Evolutionary conservation across 2,888 invertebrate genomes (phyloP).

Genomic region (Chloromyia formosa): DNA sequence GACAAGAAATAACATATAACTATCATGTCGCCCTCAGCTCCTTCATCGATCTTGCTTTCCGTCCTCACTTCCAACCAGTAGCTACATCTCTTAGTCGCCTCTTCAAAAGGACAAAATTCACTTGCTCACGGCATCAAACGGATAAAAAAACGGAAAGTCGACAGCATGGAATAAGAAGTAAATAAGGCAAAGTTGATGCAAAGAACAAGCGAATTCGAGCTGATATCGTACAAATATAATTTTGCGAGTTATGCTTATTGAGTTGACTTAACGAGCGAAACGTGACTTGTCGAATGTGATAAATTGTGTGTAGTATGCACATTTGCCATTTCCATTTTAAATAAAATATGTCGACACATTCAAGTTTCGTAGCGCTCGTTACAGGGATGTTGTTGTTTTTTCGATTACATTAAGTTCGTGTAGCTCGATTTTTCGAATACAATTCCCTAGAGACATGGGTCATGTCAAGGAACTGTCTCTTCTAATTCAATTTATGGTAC

Average conservation of each 20-base stretch:
- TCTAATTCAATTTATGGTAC: background rate
- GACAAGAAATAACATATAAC: background rate
- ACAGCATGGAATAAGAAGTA: background rate
- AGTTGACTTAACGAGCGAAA: conserved; percentile 47
- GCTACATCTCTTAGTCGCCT: background rate
- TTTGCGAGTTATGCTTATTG: conserved; percentile 46
- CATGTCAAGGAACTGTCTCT: background rate
- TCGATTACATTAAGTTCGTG: too few relatives aligned
- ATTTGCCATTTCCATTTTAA: conserved; percentile 29
- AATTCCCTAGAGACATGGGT: background rate
- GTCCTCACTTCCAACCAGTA: background rate
- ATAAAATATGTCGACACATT: conserved; percentile 16
- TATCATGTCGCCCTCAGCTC: background rate
- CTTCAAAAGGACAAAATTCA: conserved; percentile 5
- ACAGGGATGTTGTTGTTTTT: background rate
- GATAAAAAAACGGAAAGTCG: background rate
- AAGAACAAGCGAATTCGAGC: conserved; percentile 35
- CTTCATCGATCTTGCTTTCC: background rate
- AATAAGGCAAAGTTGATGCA: background rate
- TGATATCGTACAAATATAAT: conserved; percentile 43
- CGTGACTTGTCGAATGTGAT: conserved; percentile 47
- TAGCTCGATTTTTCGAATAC: background rate
- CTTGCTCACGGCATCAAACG: background rate
- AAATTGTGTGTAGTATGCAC: conserved; percentile 53
- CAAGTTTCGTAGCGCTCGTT: background rate